A percentile compares a stretch with the other conserved stretches of the same genome.
These are phyloP conservation scores for Elgaria multicarinata DNA, from an alignment of 2,113 vertebrate species.

Conservation along the genomic window DNA sequence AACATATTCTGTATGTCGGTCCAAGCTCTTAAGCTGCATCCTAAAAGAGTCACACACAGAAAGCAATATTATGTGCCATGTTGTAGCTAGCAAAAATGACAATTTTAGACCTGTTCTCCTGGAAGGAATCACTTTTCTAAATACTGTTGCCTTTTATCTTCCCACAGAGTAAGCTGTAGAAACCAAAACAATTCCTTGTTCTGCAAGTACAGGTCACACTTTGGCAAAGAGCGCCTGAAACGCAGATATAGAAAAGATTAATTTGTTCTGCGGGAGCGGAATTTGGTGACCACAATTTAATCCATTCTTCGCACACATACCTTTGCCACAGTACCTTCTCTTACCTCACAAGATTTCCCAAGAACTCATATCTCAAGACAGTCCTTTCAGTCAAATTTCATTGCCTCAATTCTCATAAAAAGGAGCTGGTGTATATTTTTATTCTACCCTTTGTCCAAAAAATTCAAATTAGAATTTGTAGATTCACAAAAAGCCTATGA, in stretches of 20 bases:
- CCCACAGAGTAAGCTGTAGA: neutral
- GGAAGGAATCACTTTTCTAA: conserved; percentile 33
- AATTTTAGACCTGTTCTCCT: conserved; percentile 26
- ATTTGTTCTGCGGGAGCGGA: conserved; percentile 9
- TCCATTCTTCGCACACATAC: neutral
- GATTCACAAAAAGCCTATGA: neutral
- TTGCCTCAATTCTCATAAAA: neutral
- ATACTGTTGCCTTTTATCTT: conserved; percentile 16
- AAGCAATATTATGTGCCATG: neutral
- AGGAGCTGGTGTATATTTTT: neutral
- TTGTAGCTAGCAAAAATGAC: neutral
- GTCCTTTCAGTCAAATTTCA: conserved; percentile 33
- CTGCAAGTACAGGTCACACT: neutral
- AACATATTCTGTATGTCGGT: neutral
- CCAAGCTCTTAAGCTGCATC: neutral
- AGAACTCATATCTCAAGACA: neutral
- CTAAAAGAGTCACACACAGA: neutral
- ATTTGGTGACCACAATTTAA: conserved; percentile 12
- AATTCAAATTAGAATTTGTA: neutral
- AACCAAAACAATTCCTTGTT: conserved; percentile 11
- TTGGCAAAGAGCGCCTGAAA: conserved; percentile 32
- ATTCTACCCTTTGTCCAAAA: neutral
- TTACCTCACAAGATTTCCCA: neutral
- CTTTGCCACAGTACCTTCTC: conserved; percentile 7
- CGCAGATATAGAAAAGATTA: conserved; percentile 12